Conservation (phyloP, 2,797 vertebrate genomes). For the Bradypodion ventrale region DNA sequence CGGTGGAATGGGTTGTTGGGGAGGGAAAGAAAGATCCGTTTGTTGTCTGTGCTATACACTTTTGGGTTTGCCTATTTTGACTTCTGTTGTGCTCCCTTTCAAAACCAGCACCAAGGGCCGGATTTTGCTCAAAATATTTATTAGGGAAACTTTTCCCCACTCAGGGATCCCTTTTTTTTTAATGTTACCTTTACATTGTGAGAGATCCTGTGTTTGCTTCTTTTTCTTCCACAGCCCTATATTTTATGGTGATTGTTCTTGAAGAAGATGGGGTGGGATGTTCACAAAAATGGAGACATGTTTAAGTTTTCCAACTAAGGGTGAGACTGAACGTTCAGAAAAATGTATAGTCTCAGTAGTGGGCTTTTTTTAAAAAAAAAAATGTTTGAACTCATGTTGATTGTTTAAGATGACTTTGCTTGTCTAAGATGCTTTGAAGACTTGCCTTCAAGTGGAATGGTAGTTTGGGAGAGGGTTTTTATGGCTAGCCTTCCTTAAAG, state of each 20-base stretch:
- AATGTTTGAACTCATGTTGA: background rate
- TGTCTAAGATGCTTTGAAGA: background rate
- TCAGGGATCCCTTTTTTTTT: background rate
- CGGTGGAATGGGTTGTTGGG: background rate
- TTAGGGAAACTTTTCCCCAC: background rate
- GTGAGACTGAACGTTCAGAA: too few species aligned
- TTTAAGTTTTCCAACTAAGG: background rate
- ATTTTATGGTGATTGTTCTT: background rate
- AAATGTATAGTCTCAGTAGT: too few species aligned
- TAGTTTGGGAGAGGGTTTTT: background rate
- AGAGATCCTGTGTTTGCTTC: rapidly evolving
- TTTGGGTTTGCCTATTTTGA: background rate
- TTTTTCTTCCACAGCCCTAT: too few species aligned
- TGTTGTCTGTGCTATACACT: background rate
- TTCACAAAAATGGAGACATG: background rate
- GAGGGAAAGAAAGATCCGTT: background rate
- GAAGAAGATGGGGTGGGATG: background rate
- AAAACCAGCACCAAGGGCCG: background rate
- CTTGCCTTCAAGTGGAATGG: background rate
- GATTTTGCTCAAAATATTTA: background rate
- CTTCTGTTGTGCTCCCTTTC: background rate
- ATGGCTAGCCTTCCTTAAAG: background rate
- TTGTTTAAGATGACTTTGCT: background rate
- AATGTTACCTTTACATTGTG: background rate
- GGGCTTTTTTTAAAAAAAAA: too few species aligned